Percentiles rank a stretch among this genome's conserved stretches.
Evolutionary conservation across 1,140 invertebrate species (phyloP).

Genomic region (Caerostris extrusa): DNA sequence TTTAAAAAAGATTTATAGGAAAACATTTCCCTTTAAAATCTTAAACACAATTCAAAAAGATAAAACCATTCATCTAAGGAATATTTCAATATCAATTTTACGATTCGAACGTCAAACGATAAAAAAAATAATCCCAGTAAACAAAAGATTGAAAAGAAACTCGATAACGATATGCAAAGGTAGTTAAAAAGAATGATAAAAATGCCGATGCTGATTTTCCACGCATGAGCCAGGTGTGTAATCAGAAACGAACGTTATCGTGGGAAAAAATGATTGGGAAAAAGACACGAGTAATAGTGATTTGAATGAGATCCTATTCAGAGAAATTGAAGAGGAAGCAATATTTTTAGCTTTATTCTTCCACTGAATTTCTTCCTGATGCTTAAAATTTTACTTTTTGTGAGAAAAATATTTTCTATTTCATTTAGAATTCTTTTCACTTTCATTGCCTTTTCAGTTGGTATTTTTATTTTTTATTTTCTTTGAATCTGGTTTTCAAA

Average conservation of each 20-base stretch:
- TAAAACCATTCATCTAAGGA: neutral
- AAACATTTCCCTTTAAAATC: neutral
- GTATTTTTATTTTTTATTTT: no score
- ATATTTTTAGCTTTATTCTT: no score
- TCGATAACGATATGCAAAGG: neutral
- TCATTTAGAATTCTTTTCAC: no score
- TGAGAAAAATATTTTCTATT: no score
- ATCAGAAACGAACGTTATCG: neutral
- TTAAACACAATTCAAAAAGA: neutral
- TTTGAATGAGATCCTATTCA: no score
- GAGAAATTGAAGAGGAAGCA: no score
- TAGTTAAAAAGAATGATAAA: neutral
- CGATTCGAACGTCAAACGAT: neutral
- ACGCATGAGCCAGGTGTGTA: neutral
- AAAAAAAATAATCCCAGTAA: neutral
- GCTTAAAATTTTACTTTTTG: no score
- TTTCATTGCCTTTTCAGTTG: no score
- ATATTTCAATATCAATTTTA: no score
- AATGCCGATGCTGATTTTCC: neutral
- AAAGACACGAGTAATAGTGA: neutral
- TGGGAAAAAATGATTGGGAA: neutral
- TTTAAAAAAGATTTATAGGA: neutral
- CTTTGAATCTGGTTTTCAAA: no score
- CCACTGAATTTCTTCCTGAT: no score
- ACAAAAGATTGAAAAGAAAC: no score